These are phyloP conservation scores for Megalops cyprinoides DNA, from an alignment of 2,797 vertebrate species.

Conservation along the genomic window DNA sequence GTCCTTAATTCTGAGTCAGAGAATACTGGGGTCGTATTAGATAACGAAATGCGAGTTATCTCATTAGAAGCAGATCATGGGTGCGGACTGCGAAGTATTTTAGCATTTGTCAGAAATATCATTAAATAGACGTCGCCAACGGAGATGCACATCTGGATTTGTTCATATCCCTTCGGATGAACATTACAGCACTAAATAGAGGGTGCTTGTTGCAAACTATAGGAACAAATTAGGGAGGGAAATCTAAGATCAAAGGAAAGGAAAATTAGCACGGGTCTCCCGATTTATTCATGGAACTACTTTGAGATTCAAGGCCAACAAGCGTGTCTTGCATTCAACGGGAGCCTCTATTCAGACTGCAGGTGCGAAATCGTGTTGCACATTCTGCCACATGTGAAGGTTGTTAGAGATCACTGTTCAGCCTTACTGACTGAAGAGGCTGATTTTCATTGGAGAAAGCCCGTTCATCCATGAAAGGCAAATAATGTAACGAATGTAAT, in stretches of 20 bases:
- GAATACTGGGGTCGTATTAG: too few relatives aligned
- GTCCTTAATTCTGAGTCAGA: too few relatives aligned
- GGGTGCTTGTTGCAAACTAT: slow-evolving; percentile 82
- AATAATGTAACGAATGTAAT: slow-evolving; percentile 84
- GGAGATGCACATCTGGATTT: slow-evolving; percentile 24
- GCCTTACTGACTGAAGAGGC: slow-evolving; percentile 85
- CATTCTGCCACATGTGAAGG: slow-evolving; percentile 90
- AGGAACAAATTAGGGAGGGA: slow-evolving; percentile 87
- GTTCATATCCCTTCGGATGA: slow-evolving; percentile 40
- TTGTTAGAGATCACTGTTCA: slow-evolving; percentile 93
- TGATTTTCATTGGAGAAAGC: slow-evolving; percentile 85
- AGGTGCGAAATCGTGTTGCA: slow-evolving; percentile 94
- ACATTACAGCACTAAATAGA: slow-evolving; percentile 54
- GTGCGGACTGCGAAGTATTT: too few relatives aligned
- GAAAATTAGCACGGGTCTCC: slow-evolving; percentile 82
- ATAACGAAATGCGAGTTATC: too few relatives aligned
- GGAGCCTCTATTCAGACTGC: slow-evolving; percentile 92
- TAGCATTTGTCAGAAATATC: too few relatives aligned
- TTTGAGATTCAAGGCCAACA: slow-evolving; percentile 92
- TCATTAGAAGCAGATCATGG: too few relatives aligned
- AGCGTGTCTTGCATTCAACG: slow-evolving; percentile 93
- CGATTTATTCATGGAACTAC: slow-evolving; percentile 90
- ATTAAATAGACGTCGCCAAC: too few relatives aligned
- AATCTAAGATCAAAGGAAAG: slow-evolving; percentile 87
- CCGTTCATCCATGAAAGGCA: slow-evolving; percentile 87